Evolutionary conservation across 2,888 invertebrate genomes (phyloP), one percentile per base, ranked within the genome.

Genomic region (Ecdyonurus torrentis): DNA sequence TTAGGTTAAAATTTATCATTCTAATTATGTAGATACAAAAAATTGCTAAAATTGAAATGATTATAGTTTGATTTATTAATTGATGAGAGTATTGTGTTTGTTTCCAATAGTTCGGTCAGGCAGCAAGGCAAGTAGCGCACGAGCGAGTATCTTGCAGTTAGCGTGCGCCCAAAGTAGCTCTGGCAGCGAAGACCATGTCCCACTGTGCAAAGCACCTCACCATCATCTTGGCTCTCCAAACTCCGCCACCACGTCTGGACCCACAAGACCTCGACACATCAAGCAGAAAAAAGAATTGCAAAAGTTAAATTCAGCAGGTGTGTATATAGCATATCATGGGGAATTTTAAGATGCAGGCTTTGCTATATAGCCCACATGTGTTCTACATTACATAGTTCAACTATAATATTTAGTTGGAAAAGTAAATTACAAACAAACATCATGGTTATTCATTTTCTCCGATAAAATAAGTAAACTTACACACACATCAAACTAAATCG

Each of bases 81-180:
- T 37, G 37, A 10, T 37, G 37, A 37, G 15, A 37, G 37, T 10
- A 37, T 37, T 37, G 37, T 20, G n/a, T 52, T 63, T 63, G 53
- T 23, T 55, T 59, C 23, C 23, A 55, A 24, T 66, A 73, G 73
- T 73, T 63, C 69, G 73, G 58, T 72, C 73, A 2, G 69, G 72
- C 58, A 72, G 71, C 66, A 72, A 72, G 60, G 67, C 62, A 25
- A 65, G 37, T 15, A 37, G 63, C 55, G 61, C 59, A 22, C 60
- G 62, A 23, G 19, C 63, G 22, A 62, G 63, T 18, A 22, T 65
- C 20, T 59, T 65, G 22, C 53, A 25, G 24, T 70, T 62, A 70
- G 70, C 62, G 67, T 68, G 24, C 67, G 71, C 20, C 68, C 70
- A 15, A 69, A 66, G 67, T 61, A 68, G 67, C 58, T 64, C 53